These are phyloP conservation scores for Sciurus vulgaris DNA, from an alignment of 2,797 vertebrate species.

Conservation along the genomic window DNA sequence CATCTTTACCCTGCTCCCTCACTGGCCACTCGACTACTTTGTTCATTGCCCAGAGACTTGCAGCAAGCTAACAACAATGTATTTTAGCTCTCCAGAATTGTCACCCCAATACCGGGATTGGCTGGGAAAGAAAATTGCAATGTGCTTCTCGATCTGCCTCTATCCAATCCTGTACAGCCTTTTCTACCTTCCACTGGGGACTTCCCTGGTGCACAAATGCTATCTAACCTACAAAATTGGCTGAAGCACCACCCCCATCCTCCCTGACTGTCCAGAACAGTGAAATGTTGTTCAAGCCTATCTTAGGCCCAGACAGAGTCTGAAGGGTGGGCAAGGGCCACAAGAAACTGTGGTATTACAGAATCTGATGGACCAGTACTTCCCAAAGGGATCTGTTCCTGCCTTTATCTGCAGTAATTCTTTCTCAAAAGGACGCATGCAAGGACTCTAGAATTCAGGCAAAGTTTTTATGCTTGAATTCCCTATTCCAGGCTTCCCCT, in stretches of 20 bases:
- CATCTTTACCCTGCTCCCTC: conserved; percentile 60
- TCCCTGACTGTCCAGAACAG: neutral
- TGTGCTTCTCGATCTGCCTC: conserved; percentile 23
- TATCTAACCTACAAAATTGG: neutral
- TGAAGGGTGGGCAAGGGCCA: conserved; percentile 36
- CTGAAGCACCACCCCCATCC: conserved; percentile 11
- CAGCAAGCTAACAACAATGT: conserved; percentile 57
- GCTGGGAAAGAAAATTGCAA: conserved; percentile 60
- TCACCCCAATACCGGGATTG: neutral
- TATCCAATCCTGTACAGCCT: conserved; percentile 3
- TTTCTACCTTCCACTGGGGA: conserved; percentile 36
- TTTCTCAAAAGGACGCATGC: conserved; percentile 19
- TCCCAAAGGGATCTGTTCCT: conserved; percentile 6
- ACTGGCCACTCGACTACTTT: conserved; percentile 46
- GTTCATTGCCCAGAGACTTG: conserved; percentile 59
- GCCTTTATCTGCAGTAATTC: conserved; percentile 57
- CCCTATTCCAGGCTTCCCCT: neutral
- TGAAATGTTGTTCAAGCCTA: neutral
- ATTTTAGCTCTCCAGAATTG: conserved; percentile 34
- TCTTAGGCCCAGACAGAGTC: conserved; percentile 2
- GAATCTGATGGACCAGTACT: neutral
- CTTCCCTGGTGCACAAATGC: neutral
- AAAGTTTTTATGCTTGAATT: conserved; percentile 59
- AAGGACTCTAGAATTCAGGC: conserved; percentile 24
- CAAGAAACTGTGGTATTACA: neutral